A percentile compares a stretch with the other conserved stretches of the same genome.
phyloP scores from a whole-genome alignment of 2,113 vertebrate genomes.

The Podarcis muralis region DNA sequence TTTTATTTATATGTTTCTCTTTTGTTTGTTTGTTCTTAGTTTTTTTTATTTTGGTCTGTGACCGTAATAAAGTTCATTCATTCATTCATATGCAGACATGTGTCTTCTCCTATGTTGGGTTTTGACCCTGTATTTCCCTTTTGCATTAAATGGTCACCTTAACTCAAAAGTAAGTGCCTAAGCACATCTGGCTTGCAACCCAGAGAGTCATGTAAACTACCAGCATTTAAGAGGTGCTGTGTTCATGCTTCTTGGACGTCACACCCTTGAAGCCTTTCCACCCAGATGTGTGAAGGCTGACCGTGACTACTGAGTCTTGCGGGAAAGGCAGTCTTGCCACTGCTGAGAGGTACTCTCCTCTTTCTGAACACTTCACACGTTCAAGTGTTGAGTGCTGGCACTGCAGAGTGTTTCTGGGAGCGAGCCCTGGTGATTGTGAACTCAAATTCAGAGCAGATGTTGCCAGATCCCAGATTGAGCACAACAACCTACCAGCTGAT shows the following conservation, averaged over 20 bases:
- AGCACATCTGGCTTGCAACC: neutral
- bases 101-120: neutral
- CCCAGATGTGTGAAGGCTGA: neutral
- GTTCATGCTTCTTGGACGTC: neutral
- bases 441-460: neutral
- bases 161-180: no score
- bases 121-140: neutral
- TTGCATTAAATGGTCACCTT: neutral
- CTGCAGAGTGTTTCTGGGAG: neutral
- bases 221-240: neutral
- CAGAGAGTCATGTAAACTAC: neutral
- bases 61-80: no score
- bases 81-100: neutral
- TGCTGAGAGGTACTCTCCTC: neutral
- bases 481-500: neutral
- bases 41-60: no score
- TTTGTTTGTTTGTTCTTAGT: no score
- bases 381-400: neutral
- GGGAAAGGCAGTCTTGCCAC: neutral
- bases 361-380: conserved; percentile 16
- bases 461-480: neutral
- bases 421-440: neutral
- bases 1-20: no score
- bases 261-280: neutral
- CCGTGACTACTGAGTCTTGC: neutral